A percentile compares a stretch with the other conserved stretches of the same genome.
Evolutionary conservation across 2,797 vertebrate genomes (phyloP).

Genomic region (Sebastes taczanowskii): DNA sequence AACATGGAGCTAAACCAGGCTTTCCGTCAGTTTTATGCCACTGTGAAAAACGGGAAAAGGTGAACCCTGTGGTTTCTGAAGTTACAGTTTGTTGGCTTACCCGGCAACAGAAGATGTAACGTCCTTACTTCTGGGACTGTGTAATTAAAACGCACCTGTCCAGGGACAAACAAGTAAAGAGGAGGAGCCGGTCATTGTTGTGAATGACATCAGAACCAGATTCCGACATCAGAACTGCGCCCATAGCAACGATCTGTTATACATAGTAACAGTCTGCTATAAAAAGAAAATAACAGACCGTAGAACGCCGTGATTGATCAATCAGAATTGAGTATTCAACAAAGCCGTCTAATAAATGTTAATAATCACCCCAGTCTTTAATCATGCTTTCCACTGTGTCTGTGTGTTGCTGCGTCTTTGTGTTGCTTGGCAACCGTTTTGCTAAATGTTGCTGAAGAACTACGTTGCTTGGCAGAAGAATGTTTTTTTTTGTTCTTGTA

Average conservation of each 20-base stretch:
- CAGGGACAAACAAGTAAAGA: neutral
- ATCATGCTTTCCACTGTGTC: neutral
- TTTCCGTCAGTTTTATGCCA: neutral
- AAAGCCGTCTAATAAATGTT: too few relatives aligned
- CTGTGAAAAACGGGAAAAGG: neutral
- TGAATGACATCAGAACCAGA: too few relatives aligned
- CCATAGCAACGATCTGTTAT: too few relatives aligned
- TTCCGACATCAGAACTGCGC: too few relatives aligned
- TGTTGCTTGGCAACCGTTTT: too few relatives aligned
- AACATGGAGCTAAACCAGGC: neutral
- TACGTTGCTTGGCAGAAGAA: neutral
- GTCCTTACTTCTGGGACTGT: neutral
- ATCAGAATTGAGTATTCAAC: too few relatives aligned
- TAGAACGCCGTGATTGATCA: too few relatives aligned
- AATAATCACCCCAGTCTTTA: neutral
- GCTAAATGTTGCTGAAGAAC: neutral
- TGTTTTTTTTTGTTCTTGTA: neutral
- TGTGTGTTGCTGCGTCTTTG: too few relatives aligned
- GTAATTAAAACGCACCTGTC: neutral
- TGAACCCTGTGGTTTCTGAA: neutral
- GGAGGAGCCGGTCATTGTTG: too few relatives aligned
- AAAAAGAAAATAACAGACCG: too few relatives aligned
- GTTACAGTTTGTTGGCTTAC: neutral
- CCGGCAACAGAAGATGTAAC: fast-evolving
- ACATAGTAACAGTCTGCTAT: too few relatives aligned